Percentiles rank a stretch among this genome's conserved stretches.
Conservation (phyloP, 2,797 vertebrate genomes). For the Tinamus major region DNA sequence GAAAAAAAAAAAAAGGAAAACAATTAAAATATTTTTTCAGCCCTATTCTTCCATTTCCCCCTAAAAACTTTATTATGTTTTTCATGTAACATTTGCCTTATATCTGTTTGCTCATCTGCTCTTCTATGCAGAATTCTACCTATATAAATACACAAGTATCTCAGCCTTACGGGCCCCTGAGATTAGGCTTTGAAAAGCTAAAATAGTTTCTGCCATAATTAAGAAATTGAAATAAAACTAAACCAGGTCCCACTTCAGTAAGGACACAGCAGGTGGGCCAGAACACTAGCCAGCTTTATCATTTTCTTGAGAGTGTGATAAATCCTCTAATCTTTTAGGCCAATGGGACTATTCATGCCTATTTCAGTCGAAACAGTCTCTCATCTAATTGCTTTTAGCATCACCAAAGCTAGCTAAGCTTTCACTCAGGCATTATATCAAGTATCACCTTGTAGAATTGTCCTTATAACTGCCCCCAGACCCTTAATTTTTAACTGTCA, state of each 20-base stretch:
- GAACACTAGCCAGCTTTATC: constrained; percentile 41
- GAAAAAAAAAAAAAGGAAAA: no score
- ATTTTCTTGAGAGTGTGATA: constrained; percentile 49
- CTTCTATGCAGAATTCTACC: neutral
- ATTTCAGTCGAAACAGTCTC: constrained; percentile 56
- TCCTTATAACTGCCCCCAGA: neutral
- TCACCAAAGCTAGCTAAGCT: constrained; percentile 25
- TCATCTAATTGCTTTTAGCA: constrained; percentile 53
- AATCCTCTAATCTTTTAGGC: constrained; percentile 59
- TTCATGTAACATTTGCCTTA: neutral
- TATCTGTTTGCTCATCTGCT: neutral
- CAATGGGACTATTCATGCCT: constrained; percentile 30
- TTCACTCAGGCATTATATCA: neutral
- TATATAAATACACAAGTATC: neutral
- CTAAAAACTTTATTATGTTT: neutral
- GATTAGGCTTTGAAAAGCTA: neutral
- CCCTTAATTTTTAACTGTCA: neutral
- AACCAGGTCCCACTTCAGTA: constrained; percentile 13
- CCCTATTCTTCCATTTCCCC: neutral
- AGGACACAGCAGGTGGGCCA: constrained; percentile 48
- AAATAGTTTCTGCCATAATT: constrained; percentile 13
- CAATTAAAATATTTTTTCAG: neutral
- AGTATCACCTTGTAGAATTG: constrained; percentile 49
- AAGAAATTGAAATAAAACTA: constrained; percentile 20
- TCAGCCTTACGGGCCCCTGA: neutral